A percentile compares a stretch with the other conserved stretches of the same genome.
Conservation (phyloP, 2,888 invertebrate species). For the Panorpa germanica region DNA sequence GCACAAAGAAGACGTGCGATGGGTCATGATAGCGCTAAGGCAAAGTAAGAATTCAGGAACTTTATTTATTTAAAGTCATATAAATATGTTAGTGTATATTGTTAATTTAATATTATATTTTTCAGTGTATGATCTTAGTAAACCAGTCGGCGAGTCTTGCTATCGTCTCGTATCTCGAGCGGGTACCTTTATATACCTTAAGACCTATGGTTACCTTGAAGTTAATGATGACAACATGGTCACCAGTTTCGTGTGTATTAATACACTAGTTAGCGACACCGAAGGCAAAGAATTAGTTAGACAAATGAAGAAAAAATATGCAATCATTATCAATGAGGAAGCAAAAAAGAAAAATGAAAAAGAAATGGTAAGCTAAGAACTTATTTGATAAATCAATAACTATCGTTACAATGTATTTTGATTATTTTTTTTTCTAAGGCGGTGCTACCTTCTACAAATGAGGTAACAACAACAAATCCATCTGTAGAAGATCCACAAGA, state of each 20-base stretch:
- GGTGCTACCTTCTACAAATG: constrained; percentile 15
- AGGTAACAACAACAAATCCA: constrained; percentile 18
- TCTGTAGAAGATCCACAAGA: constrained; percentile 51
- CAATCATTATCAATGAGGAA: constrained; percentile 40
- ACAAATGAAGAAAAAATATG: constrained; percentile 65
- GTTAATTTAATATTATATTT: constrained; percentile 13
- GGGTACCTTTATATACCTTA: constrained; percentile 70
- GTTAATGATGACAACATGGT: constrained; percentile 58
- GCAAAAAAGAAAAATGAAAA: constrained; percentile 21
- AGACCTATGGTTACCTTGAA: constrained; percentile 69
- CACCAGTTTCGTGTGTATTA: constrained; percentile 74
- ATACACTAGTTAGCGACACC: constrained; percentile 52
- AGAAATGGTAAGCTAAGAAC: constrained; percentile 1
- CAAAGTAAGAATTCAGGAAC: constrained; percentile 41
- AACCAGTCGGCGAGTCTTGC: constrained; percentile 70
- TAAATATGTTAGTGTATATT: background rate
- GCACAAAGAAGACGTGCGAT: constrained; percentile 75
- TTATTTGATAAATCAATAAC: background rate
- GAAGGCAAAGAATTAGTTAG: constrained; percentile 53
- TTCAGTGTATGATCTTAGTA: constrained; percentile 67
- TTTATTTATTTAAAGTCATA: constrained; percentile 2
- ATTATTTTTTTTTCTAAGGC: constrained; percentile 12
- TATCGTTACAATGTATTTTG: constrained; percentile 4
- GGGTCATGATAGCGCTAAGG: constrained; percentile 71
- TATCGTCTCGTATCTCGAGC: constrained; percentile 66